Percentiles rank a stretch among this genome's conserved stretches.
Evolutionary conservation across 2,888 invertebrate genomes (phyloP).

Genomic region (Hipparchia sbordonii): DNA sequence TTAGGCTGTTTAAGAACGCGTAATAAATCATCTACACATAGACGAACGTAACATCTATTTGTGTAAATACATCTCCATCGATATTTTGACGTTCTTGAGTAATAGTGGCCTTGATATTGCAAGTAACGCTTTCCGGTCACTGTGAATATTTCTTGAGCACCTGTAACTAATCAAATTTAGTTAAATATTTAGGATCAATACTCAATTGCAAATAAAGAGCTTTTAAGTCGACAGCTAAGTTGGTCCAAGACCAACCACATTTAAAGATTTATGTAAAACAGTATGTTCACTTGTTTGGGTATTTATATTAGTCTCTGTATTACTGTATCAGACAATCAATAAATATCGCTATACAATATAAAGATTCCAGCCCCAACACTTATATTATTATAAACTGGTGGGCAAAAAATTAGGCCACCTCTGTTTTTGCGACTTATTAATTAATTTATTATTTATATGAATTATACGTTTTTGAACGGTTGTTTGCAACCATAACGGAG

Average conservation of each 20-base stretch:
- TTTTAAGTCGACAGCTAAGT: background rate
- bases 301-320: no score
- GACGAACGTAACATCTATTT: slow-evolving; percentile 42
- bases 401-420: no score
- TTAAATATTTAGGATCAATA: background rate
- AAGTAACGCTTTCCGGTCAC: slow-evolving; percentile 50
- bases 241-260: background rate
- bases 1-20: slow-evolving; percentile 13
- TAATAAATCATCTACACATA: slow-evolving; percentile 34
- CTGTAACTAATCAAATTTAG: slow-evolving; percentile 22
- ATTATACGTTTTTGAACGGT: no score
- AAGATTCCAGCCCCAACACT: background rate
- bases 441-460: no score
- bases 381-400: background rate
- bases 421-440: no score
- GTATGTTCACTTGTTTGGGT: background rate
- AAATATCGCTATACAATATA: background rate
- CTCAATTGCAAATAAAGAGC: background rate
- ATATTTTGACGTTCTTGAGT: slow-evolving; percentile 49
- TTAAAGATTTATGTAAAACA: background rate
- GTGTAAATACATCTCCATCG: slow-evolving; percentile 47
- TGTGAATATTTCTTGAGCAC: slow-evolving; percentile 47
- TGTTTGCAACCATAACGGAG: no score
- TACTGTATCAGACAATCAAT: background rate
- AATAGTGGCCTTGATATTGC: slow-evolving; percentile 56